Percentiles rank a stretch among this genome's conserved stretches.
Conservation (phyloP, 2,113 vertebrate species). For the Lasiurus cinereus region DNA sequence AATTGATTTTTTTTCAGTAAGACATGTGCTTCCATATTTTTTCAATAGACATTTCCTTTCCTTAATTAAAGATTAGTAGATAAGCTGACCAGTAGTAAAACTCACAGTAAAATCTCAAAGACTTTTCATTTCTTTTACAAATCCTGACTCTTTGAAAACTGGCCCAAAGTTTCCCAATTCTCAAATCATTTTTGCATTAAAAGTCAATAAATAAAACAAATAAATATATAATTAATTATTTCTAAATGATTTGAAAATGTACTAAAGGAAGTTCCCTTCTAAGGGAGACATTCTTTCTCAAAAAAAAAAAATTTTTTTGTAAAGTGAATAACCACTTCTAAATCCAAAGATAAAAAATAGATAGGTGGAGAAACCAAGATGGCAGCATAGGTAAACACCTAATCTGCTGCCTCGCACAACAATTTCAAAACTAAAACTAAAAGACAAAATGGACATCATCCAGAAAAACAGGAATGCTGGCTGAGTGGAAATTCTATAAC, state of each 20-base stretch:
- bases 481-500: too few species aligned
- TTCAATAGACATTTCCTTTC: background rate
- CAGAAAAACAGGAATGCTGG: too few species aligned
- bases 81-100: background rate
- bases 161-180: background rate
- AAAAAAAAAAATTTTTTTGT: background rate
- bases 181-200: background rate
- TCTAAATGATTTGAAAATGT: background rate
- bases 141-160: background rate
- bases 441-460: too few species aligned
- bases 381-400: too few species aligned
- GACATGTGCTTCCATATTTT: background rate
- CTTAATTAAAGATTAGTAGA: background rate
- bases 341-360: background rate
- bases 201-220: background rate
- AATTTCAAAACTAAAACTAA: too few species aligned
- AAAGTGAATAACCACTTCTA: background rate
- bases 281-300: background rate
- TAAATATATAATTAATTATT: background rate
- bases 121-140: background rate
- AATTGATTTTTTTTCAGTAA: background rate
- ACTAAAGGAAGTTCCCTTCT: background rate
- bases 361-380: too few species aligned
- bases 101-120: conserved; percentile 7
- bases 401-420: too few species aligned